phyloP scores from a whole-genome alignment of 1,140 invertebrate species.

The Phthorimaea operculella region DNA sequence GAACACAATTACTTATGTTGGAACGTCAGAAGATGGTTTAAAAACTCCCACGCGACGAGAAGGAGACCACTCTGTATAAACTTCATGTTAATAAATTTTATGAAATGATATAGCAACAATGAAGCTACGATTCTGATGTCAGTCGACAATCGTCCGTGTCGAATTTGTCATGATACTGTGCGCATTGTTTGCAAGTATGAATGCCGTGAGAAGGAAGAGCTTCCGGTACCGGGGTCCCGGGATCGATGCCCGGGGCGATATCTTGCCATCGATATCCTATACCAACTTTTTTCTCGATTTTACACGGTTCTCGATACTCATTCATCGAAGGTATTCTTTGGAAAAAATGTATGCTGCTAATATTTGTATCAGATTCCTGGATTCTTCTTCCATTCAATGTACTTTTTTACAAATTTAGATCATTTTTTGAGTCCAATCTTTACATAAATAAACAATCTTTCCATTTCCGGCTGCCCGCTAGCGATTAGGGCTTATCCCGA shows the following conservation, averaged over 20 bases:
- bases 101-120: slow-evolving; percentile 46
- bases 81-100: slow-evolving; percentile 62
- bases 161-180: slow-evolving; percentile 59
- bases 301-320: slow-evolving; percentile 1
- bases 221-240: slow-evolving; percentile 34
- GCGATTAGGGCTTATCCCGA: background rate
- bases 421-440: background rate
- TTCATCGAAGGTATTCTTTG: slow-evolving; percentile 1
- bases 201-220: slow-evolving; percentile 56
- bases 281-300: background rate
- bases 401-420: no score
- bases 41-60: no score
- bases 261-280: slow-evolving; percentile 24
- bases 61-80: no score
- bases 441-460: background rate
- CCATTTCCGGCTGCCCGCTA: background rate
- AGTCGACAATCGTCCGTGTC: slow-evolving; percentile 45
- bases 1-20: no score
- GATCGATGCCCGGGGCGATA: slow-evolving; percentile 51
- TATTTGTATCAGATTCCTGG: background rate
- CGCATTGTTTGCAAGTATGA: slow-evolving; percentile 41
- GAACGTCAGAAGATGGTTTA: no score
- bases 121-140: slow-evolving; percentile 39
- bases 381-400: background rate
- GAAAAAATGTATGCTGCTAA: slow-evolving; percentile 14